Evolutionary conservation across 92 coral and sea anemone genomes (phyloP).

Genomic region (Metridium senile): DNA sequence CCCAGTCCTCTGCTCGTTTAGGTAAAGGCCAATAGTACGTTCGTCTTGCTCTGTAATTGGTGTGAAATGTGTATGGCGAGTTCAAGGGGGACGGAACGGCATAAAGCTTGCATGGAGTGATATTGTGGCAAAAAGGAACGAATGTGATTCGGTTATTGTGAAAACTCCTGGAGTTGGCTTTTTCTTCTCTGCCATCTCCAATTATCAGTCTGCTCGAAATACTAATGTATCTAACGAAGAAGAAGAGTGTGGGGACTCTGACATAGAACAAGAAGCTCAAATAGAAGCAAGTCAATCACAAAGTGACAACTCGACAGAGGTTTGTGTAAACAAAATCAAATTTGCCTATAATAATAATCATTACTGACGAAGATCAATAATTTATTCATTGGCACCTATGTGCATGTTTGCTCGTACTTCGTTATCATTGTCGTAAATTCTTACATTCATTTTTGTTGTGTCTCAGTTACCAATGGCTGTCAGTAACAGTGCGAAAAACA

Average conservation of each 20-base stretch:
- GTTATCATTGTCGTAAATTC: too few species aligned
- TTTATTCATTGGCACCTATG: too few species aligned
- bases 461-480: background rate
- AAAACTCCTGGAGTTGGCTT: background rate
- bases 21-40: background rate
- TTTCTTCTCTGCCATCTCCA: background rate
- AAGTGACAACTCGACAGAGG: too few species aligned
- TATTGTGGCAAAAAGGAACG: background rate
- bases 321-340: too few species aligned
- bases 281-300: too few species aligned
- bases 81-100: background rate
- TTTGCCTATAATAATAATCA: too few species aligned
- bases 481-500: background rate
- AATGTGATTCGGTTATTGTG: background rate
- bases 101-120: background rate
- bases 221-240: background rate
- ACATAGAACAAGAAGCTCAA: too few species aligned
- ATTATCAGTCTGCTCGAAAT: background rate
- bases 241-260: too few species aligned
- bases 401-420: too few species aligned
- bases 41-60: background rate
- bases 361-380: too few species aligned
- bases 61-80: background rate
- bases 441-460: too few species aligned
- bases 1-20: too few species aligned